These are phyloP conservation scores for Tragelaphus strepsiceros DNA, from an alignment of 2,113 vertebrate species.

Conservation along the genomic window DNA sequence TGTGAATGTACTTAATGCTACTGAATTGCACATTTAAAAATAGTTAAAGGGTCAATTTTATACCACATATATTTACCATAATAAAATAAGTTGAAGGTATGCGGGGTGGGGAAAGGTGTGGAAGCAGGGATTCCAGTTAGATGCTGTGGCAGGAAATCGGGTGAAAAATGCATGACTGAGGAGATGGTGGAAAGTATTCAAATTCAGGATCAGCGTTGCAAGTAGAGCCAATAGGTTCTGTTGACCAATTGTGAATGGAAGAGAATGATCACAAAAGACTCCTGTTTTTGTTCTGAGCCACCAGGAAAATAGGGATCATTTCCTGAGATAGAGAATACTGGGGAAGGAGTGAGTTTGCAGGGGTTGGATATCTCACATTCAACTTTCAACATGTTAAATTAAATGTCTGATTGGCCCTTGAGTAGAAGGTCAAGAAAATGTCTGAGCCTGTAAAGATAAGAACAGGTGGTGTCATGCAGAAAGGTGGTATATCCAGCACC, in stretches of 20 bases:
- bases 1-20: neutral
- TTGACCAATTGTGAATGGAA: neutral
- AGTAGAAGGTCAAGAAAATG: neutral
- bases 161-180: neutral
- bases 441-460: neutral
- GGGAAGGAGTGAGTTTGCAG: neutral
- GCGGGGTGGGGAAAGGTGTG: rapidly evolving
- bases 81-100: neutral
- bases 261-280: neutral
- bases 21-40: neutral
- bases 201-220: neutral
- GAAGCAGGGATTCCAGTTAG: neutral
- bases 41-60: neutral
- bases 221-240: neutral
- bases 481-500: rapidly evolving
- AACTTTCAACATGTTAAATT: neutral
- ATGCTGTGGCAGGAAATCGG: neutral
- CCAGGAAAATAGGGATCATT: neutral
- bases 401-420: neutral
- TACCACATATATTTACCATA: neutral
- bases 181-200: neutral
- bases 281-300: neutral
- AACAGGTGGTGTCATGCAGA: neutral
- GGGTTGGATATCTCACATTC: neutral
- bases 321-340: neutral